Base-by-base conservation (phyloP, 2,113 vertebrate genomes). In the Sapayoa aenigma region DNA sequence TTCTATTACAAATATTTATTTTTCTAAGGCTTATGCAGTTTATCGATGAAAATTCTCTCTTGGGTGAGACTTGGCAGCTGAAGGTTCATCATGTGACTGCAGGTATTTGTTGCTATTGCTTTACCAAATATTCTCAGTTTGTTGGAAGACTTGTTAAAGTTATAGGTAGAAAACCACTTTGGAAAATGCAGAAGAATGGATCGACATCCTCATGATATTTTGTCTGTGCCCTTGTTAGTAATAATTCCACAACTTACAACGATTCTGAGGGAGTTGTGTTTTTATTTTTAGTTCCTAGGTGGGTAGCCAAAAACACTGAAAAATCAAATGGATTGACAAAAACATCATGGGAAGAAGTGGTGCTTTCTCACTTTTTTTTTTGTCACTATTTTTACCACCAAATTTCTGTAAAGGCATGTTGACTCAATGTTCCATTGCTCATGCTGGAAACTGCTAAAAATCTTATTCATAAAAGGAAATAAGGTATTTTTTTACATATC, bases 1-100 rank as follows among this genome's bases (percentile, higher is more conserved):
- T 93, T 88, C 72, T 83, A 53, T 90, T 96, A 90, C 46, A 96
- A 80, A 95, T 78, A 52, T 53, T 89, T 86, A 59, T 94, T 93
- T 95, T 96, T 86, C 56, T 74, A 60, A 72, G 65, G 56, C 47
- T 90, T 84, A 65, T 52, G 47, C 53, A 86, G 58, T 73, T 92
- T 35, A 86, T 42, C 33, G 76, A 27, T 46, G 50, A 90, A 93
- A 84, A 95, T 81, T 86, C 49, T 86, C 85, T 93, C 88, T 83
- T 1, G 72, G 41, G 37, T 72, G 60, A 88, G 52, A 81, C 68
- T 93, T 95, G 92, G 87, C 87, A 81, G 82, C 59, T 73, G 52
- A 90, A 84, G 20, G 62, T 84, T 93, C 73, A 75, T 52, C 50
- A 52, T 39, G 41, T 72, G 56, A 87, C 56, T 78, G 47, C 39